Base-by-base conservation (phyloP, 2,888 invertebrate species). In the Lumbricus terrestris region DNA sequence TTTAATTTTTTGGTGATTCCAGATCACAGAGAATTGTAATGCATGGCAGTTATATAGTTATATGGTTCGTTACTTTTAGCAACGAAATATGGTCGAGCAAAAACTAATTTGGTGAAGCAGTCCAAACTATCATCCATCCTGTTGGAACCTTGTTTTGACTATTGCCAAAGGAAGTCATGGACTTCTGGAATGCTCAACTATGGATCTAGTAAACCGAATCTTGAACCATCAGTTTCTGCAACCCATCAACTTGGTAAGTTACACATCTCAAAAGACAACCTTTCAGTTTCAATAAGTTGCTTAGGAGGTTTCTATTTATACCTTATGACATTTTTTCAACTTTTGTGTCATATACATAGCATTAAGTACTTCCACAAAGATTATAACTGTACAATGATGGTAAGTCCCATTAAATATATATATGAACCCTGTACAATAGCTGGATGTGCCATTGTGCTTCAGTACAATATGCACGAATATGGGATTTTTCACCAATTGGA, bases 101-200 rank as follows among this genome's bases (percentile, higher is more conserved):
- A 15, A 15, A 18, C 85, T 4, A 15, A 85, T 3, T 85, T 37
- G 35, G 37, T 85, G 37, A 85, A 85, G 85, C 85, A 85, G 85
- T 37, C 85, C 18, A 85, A 85, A 35, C 29, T 35, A 18, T 35
- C 85, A 8, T 85, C 85, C 85, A 37, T 85, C 35, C 34, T 85
- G 37, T 85, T 85, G n/a, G 85, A 85, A 85, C 85, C 85, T 34
- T 35, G 37, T 85, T 85, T 85, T 85, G 85, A 85, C 34, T 37
- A 18, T 23, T 37, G 37, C 34, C 85, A 85, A 37, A 85, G 85
- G 16, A 85, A 85, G 37, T 85, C 85, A 35, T 33, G 85, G 20
- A 85, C 85, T 29, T 34, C 37, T 34, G 85, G 85, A 85, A 85
- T 37, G 85, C 35, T 85, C 5, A 85, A 85, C 37, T 37, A 35